Evolutionary conservation across 2,888 invertebrate genomes (phyloP), one percentile per base, ranked within the genome.

Genomic region (Lamellibrachia columna): DNA sequence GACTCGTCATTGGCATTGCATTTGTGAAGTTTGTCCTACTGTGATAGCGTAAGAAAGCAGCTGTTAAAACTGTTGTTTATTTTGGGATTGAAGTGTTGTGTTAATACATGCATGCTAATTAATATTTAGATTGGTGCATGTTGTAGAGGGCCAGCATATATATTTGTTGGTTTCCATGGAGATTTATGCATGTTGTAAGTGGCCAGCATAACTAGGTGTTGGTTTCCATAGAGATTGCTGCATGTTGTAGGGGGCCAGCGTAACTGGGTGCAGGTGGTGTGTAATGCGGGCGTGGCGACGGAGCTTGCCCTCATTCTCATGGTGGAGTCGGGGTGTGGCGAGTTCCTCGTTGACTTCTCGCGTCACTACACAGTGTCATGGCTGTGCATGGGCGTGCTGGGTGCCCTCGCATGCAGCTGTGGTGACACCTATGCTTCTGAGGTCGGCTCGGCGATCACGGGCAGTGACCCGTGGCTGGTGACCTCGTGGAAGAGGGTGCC

Each of bases 361-460:
- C 97, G 97, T 92, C 97, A 98, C 95, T 98, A 98, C 95, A 97
- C 94, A 28, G 94, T 96, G 53, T 98, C 98, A 3, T 98, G 98
- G 98, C 97, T 98, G n/a, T 97, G 98, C 3, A 97, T 98, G 94
- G 98, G 98, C 58, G 97, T 98, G 92, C 97, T 98, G 94, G 98
- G 98, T 95, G 97, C 98, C 0, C 97, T 98, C 95, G 97, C 98
- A 22, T 98, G 98, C 95, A 98, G 98, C 94, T 98, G 98, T 96
- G 98, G 98, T 0, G 99, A 99, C 95, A 99, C 98, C 0, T 98
- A 98, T 98, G 98, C 98, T 92, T 98, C 98, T 90, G 99, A 99
- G 97, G 96, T 99, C 40, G 98, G 98, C 1, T 97, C 98, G 60
- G 98, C 98, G 0, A 96, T 98, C 52, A 97, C 98, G 7, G 93